A percentile compares a stretch with the other conserved stretches of the same genome.
Conservation (phyloP, 1,140 invertebrate species). For the Pseudomyrmex cubaensis region DNA sequence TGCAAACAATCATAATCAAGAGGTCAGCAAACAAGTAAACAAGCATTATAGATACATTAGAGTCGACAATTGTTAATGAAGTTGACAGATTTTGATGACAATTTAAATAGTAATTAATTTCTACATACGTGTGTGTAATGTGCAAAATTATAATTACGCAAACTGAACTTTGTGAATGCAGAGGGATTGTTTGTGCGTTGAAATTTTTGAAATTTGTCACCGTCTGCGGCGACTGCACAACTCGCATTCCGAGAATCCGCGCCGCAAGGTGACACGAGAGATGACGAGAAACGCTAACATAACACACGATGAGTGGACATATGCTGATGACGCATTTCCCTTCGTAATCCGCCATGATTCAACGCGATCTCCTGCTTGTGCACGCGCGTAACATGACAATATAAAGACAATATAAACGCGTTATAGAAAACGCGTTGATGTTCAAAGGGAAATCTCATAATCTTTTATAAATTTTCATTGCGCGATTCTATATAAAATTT, state of each 20-base stretch:
- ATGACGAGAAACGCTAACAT: conserved; percentile 41
- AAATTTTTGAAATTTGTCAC: conserved; percentile 39
- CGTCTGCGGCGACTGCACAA: conserved; percentile 6
- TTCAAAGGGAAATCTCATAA: neutral
- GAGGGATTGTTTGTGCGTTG: neutral
- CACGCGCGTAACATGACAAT: neutral
- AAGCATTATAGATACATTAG: conserved; percentile 23
- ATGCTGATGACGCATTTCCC: conserved; percentile 58
- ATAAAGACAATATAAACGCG: neutral
- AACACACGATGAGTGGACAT: conserved; percentile 37
- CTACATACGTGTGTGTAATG: neutral
- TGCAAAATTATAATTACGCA: conserved; percentile 32
- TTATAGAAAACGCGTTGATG: neutral
- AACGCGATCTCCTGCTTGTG: conserved; percentile 13
- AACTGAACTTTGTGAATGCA: conserved; percentile 10
- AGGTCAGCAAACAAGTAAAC: conserved; percentile 17
- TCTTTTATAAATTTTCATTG: too few species aligned
- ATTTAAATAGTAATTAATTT: conserved; percentile 7
- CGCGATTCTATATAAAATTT: too few species aligned
- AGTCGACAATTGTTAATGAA: conserved; percentile 32
- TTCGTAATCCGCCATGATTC: conserved; percentile 42
- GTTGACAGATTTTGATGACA: conserved; percentile 36
- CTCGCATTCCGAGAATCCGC: conserved; percentile 36
- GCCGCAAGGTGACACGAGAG: conserved; percentile 47
- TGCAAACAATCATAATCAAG: conserved; percentile 21